Base-by-base conservation (phyloP, 1,140 invertebrate species). In the Trachymyrmex cornetzi region DNA sequence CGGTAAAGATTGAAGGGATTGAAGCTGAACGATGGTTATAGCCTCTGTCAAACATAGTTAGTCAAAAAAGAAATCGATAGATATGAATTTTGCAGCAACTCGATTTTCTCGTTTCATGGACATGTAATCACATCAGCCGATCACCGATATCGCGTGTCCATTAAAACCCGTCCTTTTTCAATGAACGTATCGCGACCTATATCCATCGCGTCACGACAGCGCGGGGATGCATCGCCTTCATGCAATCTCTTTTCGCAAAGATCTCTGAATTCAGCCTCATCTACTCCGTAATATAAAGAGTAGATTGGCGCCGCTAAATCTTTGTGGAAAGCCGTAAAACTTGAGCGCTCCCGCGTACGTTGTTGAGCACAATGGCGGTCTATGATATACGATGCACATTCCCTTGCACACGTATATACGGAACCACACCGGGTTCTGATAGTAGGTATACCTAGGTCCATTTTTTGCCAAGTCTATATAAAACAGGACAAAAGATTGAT, bases 261-360 rank as follows among this genome's bases (percentile, higher is more conserved):
- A 72, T 81, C 79, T 81, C 55, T 30, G 69, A 84, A 84, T 84
- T 74, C 64, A 63, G 66, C 50, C 64, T 81, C 57, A 61, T 71
- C 85, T 72, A 48, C 50, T 67, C 30, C 53, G 74, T 87, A 85
- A 85, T 85, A 64, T 69, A 69, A 85, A 87, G 86, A 86, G 81
- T 77, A 85, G 84, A 87, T 87, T 85, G 84, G 72, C 50, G 61
- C 72, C 59, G 82, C 53, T 87, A 85, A 87, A 87, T 87, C 86
- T 85, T 87, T 53, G 86, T 57, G 63, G 86, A 77, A 77, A 69
- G 81, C 74, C 86, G 57, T 87, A 67, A 77, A 87, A 86, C 63
- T 87, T 84, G 69, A 82, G 55, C 48, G 85, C 44, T 84, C 79
- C 55, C 64, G 55, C 67, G 50, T 50, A 69, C 77, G 74, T 69